These are phyloP conservation scores for Heliocidaris erythrogramma DNA, from an alignment of 35 echinoderm and acorn worm species.

Conservation along the genomic window DNA sequence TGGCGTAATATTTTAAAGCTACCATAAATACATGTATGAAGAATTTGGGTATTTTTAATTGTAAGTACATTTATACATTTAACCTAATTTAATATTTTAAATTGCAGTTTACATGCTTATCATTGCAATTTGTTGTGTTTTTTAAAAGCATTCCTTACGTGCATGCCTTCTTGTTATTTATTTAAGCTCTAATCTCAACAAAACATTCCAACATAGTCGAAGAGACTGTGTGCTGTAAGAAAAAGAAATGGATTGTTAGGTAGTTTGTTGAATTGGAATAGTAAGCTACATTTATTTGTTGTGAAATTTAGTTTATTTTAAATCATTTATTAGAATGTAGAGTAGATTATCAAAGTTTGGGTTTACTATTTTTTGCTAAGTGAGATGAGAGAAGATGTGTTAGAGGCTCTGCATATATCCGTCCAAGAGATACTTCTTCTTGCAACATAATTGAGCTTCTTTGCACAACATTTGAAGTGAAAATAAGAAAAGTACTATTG, in stretches of 20 bases:
- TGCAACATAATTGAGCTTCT: neutral
- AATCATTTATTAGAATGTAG: neutral
- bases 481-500: neutral
- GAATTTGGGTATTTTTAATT: neutral
- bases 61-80: neutral
- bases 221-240: neutral
- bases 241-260: neutral
- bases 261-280: neutral
- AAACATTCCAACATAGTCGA: neutral
- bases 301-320: neutral
- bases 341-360: no score
- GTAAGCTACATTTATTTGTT: neutral
- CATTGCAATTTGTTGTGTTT: neutral
- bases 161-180: neutral
- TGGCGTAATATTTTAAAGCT: no score
- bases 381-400: neutral
- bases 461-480: neutral
- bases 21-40: no score
- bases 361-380: neutral
- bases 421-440: neutral
- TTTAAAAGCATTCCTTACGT: neutral
- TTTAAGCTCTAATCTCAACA: neutral
- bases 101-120: neutral
- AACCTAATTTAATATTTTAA: neutral
- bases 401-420: neutral